A percentile compares a stretch with the other conserved stretches of the same genome.
Conservation (phyloP, 2,888 invertebrate genomes). For the Athalia circularis region DNA sequence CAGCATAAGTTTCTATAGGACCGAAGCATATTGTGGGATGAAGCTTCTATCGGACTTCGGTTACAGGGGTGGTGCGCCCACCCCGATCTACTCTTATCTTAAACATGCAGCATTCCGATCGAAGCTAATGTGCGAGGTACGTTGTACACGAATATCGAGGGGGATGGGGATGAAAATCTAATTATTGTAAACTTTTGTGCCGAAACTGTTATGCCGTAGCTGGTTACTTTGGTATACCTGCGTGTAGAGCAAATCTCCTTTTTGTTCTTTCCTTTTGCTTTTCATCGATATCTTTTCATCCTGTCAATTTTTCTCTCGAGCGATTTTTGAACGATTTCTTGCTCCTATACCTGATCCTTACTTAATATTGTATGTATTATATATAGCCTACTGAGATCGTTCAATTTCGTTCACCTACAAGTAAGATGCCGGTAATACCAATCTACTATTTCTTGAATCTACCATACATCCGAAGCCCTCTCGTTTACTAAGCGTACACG, state of each 20-base stretch:
- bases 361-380: too few species aligned
- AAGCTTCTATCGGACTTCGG: slow-evolving; percentile 21
- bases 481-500: slow-evolving; percentile 40
- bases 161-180: slow-evolving; percentile 9
- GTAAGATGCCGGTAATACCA: too few species aligned
- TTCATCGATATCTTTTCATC: too few species aligned
- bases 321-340: too few species aligned
- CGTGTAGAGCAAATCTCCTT: too few species aligned
- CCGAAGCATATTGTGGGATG: slow-evolving; percentile 36
- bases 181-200: slow-evolving; percentile 28
- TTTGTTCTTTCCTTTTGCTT: too few species aligned
- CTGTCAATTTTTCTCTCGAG: too few species aligned
- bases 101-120: slow-evolving; percentile 67
- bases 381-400: too few species aligned
- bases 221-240: too few species aligned
- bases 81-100: slow-evolving; percentile 65
- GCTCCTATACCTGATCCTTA: too few species aligned
- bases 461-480: slow-evolving; percentile 7
- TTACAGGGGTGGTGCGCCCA: slow-evolving; percentile 22
- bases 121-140: slow-evolving; percentile 51
- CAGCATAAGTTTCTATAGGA: slow-evolving; percentile 34
- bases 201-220: neutral
- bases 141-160: slow-evolving; percentile 29
- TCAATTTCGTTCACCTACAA: too few species aligned
- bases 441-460: too few species aligned